These are phyloP conservation scores for Phaethon lepturus DNA, from an alignment of 2,113 vertebrate species.

Conservation along the genomic window DNA sequence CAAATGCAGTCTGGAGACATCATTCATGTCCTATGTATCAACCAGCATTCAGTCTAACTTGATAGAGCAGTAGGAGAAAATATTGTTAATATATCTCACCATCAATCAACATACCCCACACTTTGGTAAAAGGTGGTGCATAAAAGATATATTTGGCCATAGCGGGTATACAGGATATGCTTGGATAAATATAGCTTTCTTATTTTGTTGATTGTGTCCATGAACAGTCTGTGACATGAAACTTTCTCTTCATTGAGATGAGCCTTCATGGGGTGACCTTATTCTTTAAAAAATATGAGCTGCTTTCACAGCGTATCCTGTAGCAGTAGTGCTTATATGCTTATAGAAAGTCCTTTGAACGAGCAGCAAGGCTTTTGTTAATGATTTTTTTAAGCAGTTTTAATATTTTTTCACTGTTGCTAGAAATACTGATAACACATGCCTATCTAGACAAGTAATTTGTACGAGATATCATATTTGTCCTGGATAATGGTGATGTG, in stretches of 20 bases:
- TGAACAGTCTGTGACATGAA: not conserved
- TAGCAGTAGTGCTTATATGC: not conserved
- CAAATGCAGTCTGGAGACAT: not conserved
- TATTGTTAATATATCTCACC: not conserved
- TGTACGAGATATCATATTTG: not conserved
- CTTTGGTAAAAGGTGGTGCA: not conserved
- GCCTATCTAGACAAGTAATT: not conserved
- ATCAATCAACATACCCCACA: not conserved
- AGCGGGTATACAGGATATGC: not conserved
- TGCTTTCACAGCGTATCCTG: not conserved
- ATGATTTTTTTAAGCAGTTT: not conserved
- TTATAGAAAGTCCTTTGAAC: not conserved
- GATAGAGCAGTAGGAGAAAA: not conserved
- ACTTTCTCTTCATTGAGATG: not conserved
- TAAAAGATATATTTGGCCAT: not conserved
- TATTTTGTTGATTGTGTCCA: not conserved
- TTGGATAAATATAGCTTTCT: not conserved
- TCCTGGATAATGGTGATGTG: not conserved
- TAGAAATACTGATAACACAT: not conserved
- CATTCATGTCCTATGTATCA: not conserved
- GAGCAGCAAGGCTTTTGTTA: not conserved
- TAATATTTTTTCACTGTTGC: not conserved
- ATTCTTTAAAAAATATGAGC: not conserved
- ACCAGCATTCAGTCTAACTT: not conserved
- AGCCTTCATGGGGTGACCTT: not conserved